Percentiles rank a stretch among this genome's conserved stretches.
These are phyloP conservation scores for Urophycis tenuis DNA, from an alignment of 2,797 vertebrate species.

Conservation along the genomic window DNA sequence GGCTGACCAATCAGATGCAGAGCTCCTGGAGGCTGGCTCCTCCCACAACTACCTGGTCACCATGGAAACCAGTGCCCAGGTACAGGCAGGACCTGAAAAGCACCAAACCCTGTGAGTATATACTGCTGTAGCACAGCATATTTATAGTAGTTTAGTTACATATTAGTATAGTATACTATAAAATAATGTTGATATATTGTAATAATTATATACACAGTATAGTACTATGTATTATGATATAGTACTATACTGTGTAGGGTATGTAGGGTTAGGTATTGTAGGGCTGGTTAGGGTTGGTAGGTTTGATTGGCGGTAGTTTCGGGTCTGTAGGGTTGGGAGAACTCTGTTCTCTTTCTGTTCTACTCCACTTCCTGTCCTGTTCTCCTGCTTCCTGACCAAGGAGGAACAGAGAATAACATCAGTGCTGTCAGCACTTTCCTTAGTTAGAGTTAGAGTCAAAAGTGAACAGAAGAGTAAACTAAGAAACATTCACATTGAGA, in stretches of 20 bases:
- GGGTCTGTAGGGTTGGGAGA: not conserved
- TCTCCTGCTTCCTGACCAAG: constrained; percentile 5
- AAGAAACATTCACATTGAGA: too few species aligned
- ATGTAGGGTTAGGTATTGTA: too few species aligned
- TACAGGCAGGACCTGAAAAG: constrained; percentile 14
- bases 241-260: too few species aligned
- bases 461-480: too few species aligned
- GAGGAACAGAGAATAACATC: constrained; percentile 7
- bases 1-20: constrained; percentile 15
- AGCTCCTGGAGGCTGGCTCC: constrained; percentile 36
- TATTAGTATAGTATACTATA: not conserved
- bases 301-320: too few species aligned
- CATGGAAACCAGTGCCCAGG: constrained; percentile 49
- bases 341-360: not conserved
- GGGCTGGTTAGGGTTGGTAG: too few species aligned
- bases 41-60: constrained; percentile 68
- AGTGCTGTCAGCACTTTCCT: not conserved
- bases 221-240: too few species aligned
- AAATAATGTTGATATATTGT: too few species aligned
- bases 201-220: too few species aligned
- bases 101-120: not conserved
- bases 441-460: not conserved
- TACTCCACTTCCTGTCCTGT: not conserved
- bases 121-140: not conserved
- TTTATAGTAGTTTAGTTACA: not conserved